Percentiles rank a stretch among this genome's conserved stretches.
These are phyloP conservation scores for Mirounga angustirostris DNA, from an alignment of 2,113 vertebrate species.

Conservation along the genomic window DNA sequence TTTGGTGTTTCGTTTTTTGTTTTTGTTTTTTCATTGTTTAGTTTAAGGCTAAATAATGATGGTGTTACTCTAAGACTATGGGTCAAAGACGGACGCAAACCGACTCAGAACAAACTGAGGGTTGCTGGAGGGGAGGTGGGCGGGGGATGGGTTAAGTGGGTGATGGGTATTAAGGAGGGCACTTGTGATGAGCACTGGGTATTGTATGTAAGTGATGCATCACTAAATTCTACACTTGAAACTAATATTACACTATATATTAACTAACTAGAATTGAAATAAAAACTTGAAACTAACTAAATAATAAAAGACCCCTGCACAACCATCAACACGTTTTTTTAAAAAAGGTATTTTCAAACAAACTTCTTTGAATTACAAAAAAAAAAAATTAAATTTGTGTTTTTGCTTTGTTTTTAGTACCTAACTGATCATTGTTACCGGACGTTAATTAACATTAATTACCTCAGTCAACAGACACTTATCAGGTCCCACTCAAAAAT, in stretches of 20 bases:
- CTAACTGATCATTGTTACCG: not conserved
- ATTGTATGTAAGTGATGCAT: not conserved
- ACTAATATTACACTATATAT: not conserved
- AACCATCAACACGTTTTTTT: not conserved
- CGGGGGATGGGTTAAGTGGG: not conserved
- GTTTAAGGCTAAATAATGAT: not conserved
- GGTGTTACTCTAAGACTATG: not conserved
- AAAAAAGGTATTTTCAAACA: not conserved
- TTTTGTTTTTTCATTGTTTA: not conserved
- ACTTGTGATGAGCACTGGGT: not conserved
- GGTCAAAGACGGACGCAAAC: not conserved
- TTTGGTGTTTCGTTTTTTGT: not conserved
- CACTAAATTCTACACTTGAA: not conserved
- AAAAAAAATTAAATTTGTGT: not conserved
- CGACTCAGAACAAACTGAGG: not conserved
- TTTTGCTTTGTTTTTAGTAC: not conserved
- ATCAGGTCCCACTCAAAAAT: not conserved
- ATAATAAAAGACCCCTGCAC: not conserved
- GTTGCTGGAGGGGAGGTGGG: not conserved
- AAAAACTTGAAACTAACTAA: not conserved
- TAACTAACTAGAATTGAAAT: not conserved
- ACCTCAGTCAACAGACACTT: not conserved
- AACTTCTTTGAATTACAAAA: not conserved
- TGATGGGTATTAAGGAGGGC: not conserved
- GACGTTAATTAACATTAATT: not conserved